Base-by-base conservation (phyloP, 2,888 invertebrate genomes). In the Apodemia duryi region DNA sequence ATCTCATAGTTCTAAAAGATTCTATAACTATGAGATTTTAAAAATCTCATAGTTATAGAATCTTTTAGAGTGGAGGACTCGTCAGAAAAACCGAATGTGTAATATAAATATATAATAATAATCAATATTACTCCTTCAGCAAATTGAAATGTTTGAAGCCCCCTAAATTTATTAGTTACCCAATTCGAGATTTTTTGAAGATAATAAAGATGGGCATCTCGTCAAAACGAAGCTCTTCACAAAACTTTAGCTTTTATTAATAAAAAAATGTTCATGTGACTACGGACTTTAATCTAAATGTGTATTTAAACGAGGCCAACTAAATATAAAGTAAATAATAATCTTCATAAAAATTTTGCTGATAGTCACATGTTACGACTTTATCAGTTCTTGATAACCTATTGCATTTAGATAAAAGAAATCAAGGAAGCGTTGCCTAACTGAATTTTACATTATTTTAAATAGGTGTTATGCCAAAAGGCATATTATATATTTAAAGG, bases 381-480 rank as follows among this genome's bases (percentile, higher is more conserved):
- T 80, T 89, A 90, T 90, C 89, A 84, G 76, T 77, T 78, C 75
- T 75, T 75, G 91, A 91, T 91, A 91, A 90, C 88, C 86, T 83
- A 83, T 83, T 87, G 84, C 84, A 85, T 84, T 84, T 82, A 83
- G 89, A 90, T 90, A 90, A 87, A 81, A 83, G 81, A 68, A 72
- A 84, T 76, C 76, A 77, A 85, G 81, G 84, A 86, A 87, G 82
- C 83, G 79, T 82, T 82, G 82, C 82, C 81, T 82, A 87, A 83
- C 82, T 81, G 82, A 83, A 79, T 74, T 77, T 46, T 43, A 11
- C 3, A 43, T 46, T 38, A 38, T 38, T 38, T 9, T 9, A 38
- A 38, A 38, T 38, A 38, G 38, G 38, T 38, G 38, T 38, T 38
- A 38, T 9, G 9, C 9, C 7, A 7, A 38, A 38, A 38, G 38